phyloP scores from a whole-genome alignment of 2,888 invertebrate species.

The Lithophane ornitopus region DNA sequence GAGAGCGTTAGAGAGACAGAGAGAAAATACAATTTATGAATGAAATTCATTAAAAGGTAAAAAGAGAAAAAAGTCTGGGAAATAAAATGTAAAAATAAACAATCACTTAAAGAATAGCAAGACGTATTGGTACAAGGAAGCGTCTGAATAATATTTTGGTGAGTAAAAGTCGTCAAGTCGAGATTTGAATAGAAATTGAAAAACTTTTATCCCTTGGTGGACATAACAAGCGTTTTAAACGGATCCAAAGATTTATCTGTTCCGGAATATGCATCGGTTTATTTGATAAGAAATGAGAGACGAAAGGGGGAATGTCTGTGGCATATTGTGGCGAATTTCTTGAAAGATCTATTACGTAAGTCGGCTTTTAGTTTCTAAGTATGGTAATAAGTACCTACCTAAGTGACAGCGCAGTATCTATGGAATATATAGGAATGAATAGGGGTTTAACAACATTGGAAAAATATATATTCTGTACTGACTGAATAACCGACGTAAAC shows the following conservation, averaged over 20 bases:
- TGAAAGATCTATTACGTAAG: not conserved
- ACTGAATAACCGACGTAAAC: not conserved
- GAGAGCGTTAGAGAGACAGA: not conserved
- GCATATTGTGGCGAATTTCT: not conserved
- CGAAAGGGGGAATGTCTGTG: slow-evolving; percentile 5
- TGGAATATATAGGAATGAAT: not conserved
- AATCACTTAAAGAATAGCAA: slow-evolving; percentile 64
- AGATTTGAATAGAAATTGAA: slow-evolving; percentile 86
- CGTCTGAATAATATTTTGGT: slow-evolving; percentile 75
- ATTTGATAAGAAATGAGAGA: slow-evolving; percentile 38
- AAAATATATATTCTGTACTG: not conserved
- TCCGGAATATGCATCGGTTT: slow-evolving; percentile 46
- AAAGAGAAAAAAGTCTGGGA: not conserved
- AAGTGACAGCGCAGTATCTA: not conserved
- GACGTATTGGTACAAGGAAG: slow-evolving; percentile 67
- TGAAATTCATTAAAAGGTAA: not conserved
- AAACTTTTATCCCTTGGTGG: slow-evolving; percentile 81
- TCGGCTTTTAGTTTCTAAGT: not conserved
- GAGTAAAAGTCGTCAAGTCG: slow-evolving; percentile 75
- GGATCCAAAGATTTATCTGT: slow-evolving; percentile 70
- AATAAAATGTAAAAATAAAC: slow-evolving; percentile 35
- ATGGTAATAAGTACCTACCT: not conserved
- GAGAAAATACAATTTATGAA: not conserved
- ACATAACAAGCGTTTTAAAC: slow-evolving; percentile 78
- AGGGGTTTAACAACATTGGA: not conserved